Percentiles rank a stretch among this genome's conserved stretches.
Evolutionary conservation across 30 jellyfish, hydroid and myxozoan genomes (phyloP).

Genomic region (Sanderia malayensis): DNA sequence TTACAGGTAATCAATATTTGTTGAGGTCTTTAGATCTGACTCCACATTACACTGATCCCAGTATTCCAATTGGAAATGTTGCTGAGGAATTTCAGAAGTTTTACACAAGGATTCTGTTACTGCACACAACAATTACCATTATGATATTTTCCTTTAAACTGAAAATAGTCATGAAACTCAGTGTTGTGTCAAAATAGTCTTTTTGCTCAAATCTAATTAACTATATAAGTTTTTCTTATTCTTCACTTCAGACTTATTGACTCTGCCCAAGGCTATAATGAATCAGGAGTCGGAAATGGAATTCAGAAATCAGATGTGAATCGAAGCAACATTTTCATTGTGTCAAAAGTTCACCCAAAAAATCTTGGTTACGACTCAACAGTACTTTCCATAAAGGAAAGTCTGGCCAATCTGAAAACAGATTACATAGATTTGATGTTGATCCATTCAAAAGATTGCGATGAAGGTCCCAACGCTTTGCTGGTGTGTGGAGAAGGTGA

Average conservation of each 20-base stretch:
- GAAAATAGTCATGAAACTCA: too few relatives aligned
- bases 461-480: constrained; percentile 53
- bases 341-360: constrained; percentile 68
- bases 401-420: constrained; percentile 57
- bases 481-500: constrained; percentile 69
- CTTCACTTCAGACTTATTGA: constrained; percentile 51
- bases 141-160: too few relatives aligned
- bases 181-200: too few relatives aligned
- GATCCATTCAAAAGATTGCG: constrained; percentile 75
- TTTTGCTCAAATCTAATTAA: too few relatives aligned
- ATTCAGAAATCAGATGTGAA: constrained; percentile 13
- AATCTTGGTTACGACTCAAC: constrained; percentile 66
- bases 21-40: too few relatives aligned
- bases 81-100: too few relatives aligned
- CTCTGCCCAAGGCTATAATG: constrained; percentile 74
- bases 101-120: too few relatives aligned
- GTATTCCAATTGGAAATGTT: too few relatives aligned
- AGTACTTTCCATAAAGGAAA: constrained; percentile 42
- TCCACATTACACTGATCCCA: too few relatives aligned
- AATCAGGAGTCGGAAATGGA: constrained; percentile 64
- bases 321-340: constrained; percentile 56
- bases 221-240: neutral
- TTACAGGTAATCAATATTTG: constrained; percentile 57
- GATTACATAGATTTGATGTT: constrained; percentile 71
- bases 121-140: too few relatives aligned